A percentile compares a stretch with the other conserved stretches of the same genome.
These are phyloP conservation scores for Dascyllus trimaculatus DNA, from an alignment of 2,113 vertebrate species.

Conservation along the genomic window DNA sequence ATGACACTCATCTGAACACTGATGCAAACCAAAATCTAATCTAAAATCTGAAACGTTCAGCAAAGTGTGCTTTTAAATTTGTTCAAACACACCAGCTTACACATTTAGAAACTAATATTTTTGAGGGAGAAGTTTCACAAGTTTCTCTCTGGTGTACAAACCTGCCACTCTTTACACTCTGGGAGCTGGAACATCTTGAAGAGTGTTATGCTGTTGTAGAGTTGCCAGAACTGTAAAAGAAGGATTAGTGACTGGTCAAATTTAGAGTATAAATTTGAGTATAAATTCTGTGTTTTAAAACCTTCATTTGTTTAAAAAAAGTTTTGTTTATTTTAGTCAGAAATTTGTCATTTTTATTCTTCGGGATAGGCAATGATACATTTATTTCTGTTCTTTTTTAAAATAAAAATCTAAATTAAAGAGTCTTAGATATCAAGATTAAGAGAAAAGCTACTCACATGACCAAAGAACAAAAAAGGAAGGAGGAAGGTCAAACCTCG, in stretches of 20 bases:
- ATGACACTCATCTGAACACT: no score
- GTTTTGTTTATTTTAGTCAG: no score
- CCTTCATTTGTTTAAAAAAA: neutral
- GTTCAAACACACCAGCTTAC: neutral
- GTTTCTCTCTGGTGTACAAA: conserved; percentile 57
- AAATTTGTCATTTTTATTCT: no score
- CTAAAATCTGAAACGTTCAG: no score
- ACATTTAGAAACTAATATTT: neutral
- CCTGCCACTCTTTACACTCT: conserved; percentile 98
- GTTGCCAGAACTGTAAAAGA: conserved; percentile 92
- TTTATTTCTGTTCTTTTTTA: no score
- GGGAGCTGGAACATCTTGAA: conserved; percentile 92
- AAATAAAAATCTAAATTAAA: neutral
- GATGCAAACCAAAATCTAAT: no score
- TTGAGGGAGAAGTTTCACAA: neutral
- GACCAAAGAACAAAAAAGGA: conserved; percentile 96
- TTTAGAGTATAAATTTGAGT: no score
- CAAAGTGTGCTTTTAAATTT: no score
- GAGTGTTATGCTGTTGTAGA: conserved; percentile 92
- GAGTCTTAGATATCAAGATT: neutral
- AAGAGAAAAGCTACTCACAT: conserved; percentile 84
- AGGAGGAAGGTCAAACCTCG: conserved; percentile 95
- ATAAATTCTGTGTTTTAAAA: no score
- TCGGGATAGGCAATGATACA: no score
- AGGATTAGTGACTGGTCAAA: neutral